These are phyloP conservation scores for Thysanoteuthis rhombus DNA, from an alignment of 2,888 invertebrate species.

Conservation along the genomic window DNA sequence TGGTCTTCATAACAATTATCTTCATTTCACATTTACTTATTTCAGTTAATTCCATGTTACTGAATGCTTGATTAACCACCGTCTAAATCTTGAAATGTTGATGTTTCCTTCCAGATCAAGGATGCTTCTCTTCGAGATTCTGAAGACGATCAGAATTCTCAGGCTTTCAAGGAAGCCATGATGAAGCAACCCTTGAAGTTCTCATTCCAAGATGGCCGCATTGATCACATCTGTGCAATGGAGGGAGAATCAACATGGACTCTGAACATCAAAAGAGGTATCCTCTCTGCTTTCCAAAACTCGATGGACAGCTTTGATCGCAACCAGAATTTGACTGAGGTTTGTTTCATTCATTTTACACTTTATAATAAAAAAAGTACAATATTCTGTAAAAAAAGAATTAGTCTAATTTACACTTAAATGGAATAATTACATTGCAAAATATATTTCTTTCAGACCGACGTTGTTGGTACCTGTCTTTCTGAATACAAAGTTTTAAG, in stretches of 20 bases:
- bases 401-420: no score
- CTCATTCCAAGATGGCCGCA: constrained; percentile 80
- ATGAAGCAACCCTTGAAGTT: constrained; percentile 75
- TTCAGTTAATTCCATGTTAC: no score
- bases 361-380: no score
- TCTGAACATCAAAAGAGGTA: constrained; percentile 89
- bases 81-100: no score
- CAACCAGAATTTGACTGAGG: constrained; percentile 48
- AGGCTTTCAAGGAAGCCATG: neutral
- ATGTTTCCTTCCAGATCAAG: neutral
- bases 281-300: constrained; percentile 88
- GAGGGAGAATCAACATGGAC: constrained; percentile 83
- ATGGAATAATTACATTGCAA: no score
- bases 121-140: neutral
- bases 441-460: constrained; percentile 69
- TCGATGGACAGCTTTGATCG: constrained; percentile 86
- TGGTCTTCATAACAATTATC: no score
- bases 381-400: neutral
- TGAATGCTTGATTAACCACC: no score
- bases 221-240: constrained; percentile 82
- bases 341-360: no score
- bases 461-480: constrained; percentile 84
- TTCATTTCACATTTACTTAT: no score
- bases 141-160: neutral
- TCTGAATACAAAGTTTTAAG: constrained; percentile 74